phyloP scores from a whole-genome alignment of 2,113 vertebrate species.

The Platichthys stellatus region DNA sequence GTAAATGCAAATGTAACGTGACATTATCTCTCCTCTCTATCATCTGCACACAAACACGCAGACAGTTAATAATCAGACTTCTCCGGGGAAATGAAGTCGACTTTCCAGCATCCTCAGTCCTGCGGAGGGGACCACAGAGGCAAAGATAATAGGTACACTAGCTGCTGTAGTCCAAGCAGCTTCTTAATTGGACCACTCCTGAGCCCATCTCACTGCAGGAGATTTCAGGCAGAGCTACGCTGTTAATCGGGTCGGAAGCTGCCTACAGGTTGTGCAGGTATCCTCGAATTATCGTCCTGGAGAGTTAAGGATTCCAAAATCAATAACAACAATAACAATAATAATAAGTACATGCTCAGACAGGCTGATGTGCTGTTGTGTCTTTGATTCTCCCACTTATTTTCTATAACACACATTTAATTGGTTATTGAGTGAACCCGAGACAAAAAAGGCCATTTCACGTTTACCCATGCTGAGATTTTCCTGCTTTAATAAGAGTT shows the following conservation, averaged over 20 bases:
- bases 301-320: neutral
- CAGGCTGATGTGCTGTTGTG: constrained; percentile 33
- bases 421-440: neutral
- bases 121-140: constrained; percentile 22
- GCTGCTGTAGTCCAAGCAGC: constrained; percentile 24
- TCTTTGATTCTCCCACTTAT: constrained; percentile 5
- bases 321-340: constrained; percentile 5
- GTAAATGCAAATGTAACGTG: too few species aligned
- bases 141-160: constrained; percentile 29
- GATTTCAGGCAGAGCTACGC: constrained; percentile 41
- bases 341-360: neutral
- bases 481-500: neutral
- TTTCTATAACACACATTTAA: constrained; percentile 4
- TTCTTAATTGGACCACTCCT: constrained; percentile 55
- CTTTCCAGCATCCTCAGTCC: neutral
- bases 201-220: constrained; percentile 29
- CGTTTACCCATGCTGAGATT: neutral
- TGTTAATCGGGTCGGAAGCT: constrained; percentile 26
- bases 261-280: constrained; percentile 22
- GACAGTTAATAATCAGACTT: too few species aligned
- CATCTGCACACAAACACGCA: too few species aligned
- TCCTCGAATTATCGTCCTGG: constrained; percentile 12
- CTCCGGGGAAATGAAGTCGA: neutral
- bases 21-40: too few species aligned
- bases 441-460: neutral